These are phyloP conservation scores for Catharus minimus DNA, from an alignment of 2,113 vertebrate species.

Conservation along the genomic window DNA sequence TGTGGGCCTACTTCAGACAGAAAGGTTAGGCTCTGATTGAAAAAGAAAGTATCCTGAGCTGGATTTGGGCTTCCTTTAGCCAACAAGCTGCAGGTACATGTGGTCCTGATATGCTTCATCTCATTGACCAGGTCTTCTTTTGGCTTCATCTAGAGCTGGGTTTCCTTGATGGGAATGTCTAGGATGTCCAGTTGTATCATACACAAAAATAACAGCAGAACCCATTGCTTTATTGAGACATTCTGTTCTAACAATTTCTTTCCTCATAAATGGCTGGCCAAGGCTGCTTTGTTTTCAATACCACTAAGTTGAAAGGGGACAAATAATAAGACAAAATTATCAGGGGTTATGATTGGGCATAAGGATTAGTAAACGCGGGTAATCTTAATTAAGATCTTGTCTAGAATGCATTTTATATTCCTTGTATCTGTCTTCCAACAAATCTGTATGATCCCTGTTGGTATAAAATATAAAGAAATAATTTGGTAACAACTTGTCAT, in stretches of 20 bases:
- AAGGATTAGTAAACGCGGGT: not conserved
- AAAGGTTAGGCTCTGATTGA: not conserved
- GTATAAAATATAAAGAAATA: slow-evolving; percentile 17
- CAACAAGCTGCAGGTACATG: not conserved
- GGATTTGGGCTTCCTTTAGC: not conserved
- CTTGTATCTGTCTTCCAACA: not conserved
- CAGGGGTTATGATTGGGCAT: not conserved
- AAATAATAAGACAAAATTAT: not conserved
- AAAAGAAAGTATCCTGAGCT: not conserved
- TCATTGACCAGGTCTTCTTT: not conserved
- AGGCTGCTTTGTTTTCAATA: slow-evolving; percentile 58
- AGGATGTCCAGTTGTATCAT: slow-evolving; percentile 50
- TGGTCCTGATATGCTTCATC: not conserved
- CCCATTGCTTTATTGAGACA: slow-evolving; percentile 53
- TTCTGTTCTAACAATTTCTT: slow-evolving; percentile 44
- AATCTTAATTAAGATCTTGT: not conserved
- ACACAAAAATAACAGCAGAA: slow-evolving; percentile 62
- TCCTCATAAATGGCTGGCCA: slow-evolving; percentile 53
- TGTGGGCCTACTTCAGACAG: not conserved
- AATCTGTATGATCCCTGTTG: not conserved
- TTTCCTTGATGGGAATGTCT: slow-evolving; percentile 50
- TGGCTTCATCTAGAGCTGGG: slow-evolving; percentile 17
- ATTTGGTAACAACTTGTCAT: slow-evolving; percentile 29
- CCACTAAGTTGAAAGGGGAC: slow-evolving; percentile 32
- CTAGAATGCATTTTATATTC: not conserved